Evolutionary conservation across 2,113 vertebrate species (phyloP).

Genomic region (Chaenocephalus aceratus): DNA sequence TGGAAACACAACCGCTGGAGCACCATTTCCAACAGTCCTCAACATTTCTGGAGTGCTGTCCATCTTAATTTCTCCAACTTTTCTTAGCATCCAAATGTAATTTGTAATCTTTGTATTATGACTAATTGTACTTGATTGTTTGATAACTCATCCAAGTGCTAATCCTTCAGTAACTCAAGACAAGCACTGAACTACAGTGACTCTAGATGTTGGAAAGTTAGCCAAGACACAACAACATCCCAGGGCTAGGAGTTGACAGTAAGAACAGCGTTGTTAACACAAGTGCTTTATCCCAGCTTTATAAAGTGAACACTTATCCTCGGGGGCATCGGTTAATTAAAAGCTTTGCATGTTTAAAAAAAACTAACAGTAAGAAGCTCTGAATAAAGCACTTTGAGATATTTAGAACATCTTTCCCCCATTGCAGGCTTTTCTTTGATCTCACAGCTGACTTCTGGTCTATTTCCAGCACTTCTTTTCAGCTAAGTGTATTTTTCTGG

Average conservation of each 20-base stretch:
- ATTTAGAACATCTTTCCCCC: conserved; percentile 11
- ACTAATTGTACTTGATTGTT: neutral
- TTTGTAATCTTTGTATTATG: no score
- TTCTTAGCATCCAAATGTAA: no score
- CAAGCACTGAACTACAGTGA: neutral
- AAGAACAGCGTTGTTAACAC: conserved; percentile 32
- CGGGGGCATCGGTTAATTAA: conserved; percentile 46
- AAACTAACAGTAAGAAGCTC: conserved; percentile 9
- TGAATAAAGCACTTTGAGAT: conserved; percentile 21
- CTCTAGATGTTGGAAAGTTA: neutral
- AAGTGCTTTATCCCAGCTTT: conserved; percentile 12
- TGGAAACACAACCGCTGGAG: neutral
- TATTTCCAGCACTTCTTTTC: conserved; percentile 36
- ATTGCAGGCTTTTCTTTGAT: neutral
- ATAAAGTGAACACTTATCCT: conserved; percentile 25
- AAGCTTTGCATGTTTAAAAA: conserved; percentile 36
- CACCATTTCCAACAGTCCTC: neutral
- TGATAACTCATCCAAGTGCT: neutral
- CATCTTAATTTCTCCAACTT: neutral
- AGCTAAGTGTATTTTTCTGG: conserved; percentile 29
- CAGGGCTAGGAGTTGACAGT: conserved; percentile 1
- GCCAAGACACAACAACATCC: conserved; percentile 13
- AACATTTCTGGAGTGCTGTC: neutral
- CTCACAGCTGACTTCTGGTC: neutral
- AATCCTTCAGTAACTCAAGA: neutral